A percentile compares a stretch with the other conserved stretches of the same genome.
Evolutionary conservation across 2,888 invertebrate genomes (phyloP).

Genomic region (Xanthorhoe spadicearia): DNA sequence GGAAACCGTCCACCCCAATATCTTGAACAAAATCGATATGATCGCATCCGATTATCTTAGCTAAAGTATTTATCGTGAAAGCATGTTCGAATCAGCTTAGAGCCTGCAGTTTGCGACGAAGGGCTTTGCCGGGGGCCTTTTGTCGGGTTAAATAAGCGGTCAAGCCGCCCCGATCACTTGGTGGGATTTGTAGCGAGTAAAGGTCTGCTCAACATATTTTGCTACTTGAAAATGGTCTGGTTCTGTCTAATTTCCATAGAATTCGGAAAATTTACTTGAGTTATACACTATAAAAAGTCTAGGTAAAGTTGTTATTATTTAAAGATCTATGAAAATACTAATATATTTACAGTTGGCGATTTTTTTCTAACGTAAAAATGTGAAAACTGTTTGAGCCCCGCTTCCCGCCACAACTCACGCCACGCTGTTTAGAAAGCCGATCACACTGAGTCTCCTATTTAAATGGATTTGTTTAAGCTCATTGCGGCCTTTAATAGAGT

Average conservation of each 20-base stretch:
- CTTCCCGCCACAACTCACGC: conserved; percentile 11
- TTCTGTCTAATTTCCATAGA: no score
- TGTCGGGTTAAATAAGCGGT: conserved; percentile 42
- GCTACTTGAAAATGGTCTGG: not conserved
- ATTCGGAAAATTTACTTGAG: no score
- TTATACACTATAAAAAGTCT: no score
- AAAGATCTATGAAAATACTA: not conserved
- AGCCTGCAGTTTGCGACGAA: conserved; percentile 36
- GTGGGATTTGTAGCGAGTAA: conserved; percentile 3
- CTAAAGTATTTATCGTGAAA: conserved; percentile 42
- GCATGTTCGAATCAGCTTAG: conserved; percentile 47
- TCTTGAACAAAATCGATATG: conserved; percentile 35
- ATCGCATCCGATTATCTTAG: conserved; percentile 42
- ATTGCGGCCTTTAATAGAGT: conserved; percentile 55
- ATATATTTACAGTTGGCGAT: not conserved
- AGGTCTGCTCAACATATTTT: not conserved
- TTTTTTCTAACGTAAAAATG: not conserved
- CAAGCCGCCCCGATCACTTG: conserved; percentile 9
- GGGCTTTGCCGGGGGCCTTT: conserved; percentile 41
- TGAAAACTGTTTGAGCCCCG: not conserved
- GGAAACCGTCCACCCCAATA: conserved; percentile 24
- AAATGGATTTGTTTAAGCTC: conserved; percentile 59
- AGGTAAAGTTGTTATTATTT: no score
- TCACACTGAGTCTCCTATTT: conserved; percentile 43
- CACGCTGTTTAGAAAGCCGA: conserved; percentile 39